phyloP scores from a whole-genome alignment of 2,797 vertebrate species.

The Phoeniculus purpureus region DNA sequence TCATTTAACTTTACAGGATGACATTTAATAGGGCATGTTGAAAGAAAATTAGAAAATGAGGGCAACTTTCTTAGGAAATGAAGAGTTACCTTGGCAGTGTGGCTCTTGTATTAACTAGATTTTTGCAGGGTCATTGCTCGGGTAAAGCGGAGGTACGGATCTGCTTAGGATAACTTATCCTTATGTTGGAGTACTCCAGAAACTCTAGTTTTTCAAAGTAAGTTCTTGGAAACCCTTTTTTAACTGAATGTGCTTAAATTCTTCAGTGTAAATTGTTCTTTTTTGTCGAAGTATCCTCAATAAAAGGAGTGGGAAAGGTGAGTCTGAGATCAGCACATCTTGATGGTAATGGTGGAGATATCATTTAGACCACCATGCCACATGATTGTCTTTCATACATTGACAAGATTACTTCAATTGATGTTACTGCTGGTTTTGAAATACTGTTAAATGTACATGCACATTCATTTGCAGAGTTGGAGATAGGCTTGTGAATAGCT shows the following conservation, averaged over 20 bases:
- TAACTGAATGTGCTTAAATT: neutral
- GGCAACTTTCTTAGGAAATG: neutral
- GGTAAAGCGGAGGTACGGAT: neutral
- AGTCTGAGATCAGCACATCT: neutral
- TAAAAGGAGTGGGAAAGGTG: neutral
- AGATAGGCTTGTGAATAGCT: neutral
- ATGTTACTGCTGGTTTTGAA: neutral
- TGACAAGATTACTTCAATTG: neutral
- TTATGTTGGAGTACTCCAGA: neutral
- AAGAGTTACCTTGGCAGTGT: neutral
- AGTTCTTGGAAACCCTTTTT: neutral
- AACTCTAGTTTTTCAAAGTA: neutral
- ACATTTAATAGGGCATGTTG: neutral
- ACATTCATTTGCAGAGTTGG: fast-evolving
- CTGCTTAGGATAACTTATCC: neutral
- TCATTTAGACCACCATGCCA: fast-evolving
- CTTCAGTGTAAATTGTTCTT: neutral
- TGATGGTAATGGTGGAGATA: neutral
- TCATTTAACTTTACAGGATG: neutral
- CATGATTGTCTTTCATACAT: neutral
- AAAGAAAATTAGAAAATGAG: neutral
- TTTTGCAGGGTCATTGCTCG: neutral
- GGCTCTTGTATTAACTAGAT: neutral
- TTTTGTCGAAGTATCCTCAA: neutral
- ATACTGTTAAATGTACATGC: fast-evolving